Percentiles rank a stretch among this genome's conserved stretches.
These are phyloP conservation scores for Physeter macrocephalus DNA, from an alignment of 2,113 vertebrate genomes.

Conservation along the genomic window DNA sequence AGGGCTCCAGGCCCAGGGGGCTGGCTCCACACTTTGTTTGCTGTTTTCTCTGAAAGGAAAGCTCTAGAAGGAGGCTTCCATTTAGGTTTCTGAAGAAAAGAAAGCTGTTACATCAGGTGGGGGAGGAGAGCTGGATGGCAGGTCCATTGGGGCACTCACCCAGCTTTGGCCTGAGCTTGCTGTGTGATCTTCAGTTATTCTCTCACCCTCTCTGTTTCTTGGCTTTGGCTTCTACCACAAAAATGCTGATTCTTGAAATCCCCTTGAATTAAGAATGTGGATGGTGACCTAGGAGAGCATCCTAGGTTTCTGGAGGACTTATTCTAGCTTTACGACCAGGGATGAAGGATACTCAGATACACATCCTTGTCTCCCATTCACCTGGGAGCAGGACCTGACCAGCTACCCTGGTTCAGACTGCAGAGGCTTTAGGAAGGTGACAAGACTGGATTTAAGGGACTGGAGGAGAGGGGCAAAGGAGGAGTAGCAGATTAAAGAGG, in stretches of 20 bases:
- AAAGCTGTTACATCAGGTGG: neutral
- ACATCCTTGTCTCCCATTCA: neutral
- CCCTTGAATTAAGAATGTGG: neutral
- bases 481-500: neutral
- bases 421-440: neutral
- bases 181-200: neutral
- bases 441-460: neutral
- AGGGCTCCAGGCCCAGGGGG: conserved; percentile 7
- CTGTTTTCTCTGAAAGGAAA: neutral
- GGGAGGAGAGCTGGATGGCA: neutral
- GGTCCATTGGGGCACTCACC: neutral
- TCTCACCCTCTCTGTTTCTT: neutral
- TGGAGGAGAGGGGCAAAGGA: neutral
- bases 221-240: conserved; percentile 9
- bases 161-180: neutral
- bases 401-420: neutral
- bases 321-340: neutral
- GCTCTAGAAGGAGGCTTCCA: neutral
- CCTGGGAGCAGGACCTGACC: neutral
- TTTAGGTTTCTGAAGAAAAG: neutral
- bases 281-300: neutral
- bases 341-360: neutral
- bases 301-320: neutral
- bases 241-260: conserved; percentile 29
- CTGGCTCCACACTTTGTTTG: neutral